Evolutionary conservation across 2,888 invertebrate species (phyloP).

Genomic region (Pheosia tremula): DNA sequence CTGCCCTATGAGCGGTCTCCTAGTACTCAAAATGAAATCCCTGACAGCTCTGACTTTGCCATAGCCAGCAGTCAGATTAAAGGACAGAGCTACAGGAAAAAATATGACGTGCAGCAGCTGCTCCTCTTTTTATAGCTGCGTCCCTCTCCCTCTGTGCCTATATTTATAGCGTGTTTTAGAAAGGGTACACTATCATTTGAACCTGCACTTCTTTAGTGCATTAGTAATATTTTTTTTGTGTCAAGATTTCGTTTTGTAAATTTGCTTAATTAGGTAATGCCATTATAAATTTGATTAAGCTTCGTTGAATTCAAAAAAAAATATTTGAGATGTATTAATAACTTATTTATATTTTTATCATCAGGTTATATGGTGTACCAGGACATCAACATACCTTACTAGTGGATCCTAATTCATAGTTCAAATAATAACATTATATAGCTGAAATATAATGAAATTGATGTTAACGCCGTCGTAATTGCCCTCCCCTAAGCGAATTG

Average conservation of each 20-base stretch:
- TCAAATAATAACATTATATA: neutral
- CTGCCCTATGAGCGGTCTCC: too few relatives aligned
- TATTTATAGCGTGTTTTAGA: too few relatives aligned
- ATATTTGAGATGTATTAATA: neutral
- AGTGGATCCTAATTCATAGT: neutral
- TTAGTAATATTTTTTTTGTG: too few relatives aligned
- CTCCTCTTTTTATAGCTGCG: neutral
- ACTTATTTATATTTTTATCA: neutral
- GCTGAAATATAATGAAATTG: neutral
- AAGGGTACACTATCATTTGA: too few relatives aligned
- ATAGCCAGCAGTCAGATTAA: neutral
- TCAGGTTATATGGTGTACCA: neutral
- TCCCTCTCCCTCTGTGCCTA: neutral
- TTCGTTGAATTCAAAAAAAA: too few relatives aligned
- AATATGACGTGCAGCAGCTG: neutral
- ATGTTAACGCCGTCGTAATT: neutral
- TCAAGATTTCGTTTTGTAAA: too few relatives aligned
- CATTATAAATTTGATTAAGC: too few relatives aligned
- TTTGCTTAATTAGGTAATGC: too few relatives aligned
- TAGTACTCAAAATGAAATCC: too few relatives aligned
- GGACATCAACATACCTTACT: neutral
- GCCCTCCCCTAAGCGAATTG: neutral
- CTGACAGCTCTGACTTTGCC: too few relatives aligned
- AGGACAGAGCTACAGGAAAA: neutral
- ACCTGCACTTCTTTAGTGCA: too few relatives aligned